phyloP scores from a whole-genome alignment of 1,140 invertebrate genomes.

The Leptopilina clavipes region DNA sequence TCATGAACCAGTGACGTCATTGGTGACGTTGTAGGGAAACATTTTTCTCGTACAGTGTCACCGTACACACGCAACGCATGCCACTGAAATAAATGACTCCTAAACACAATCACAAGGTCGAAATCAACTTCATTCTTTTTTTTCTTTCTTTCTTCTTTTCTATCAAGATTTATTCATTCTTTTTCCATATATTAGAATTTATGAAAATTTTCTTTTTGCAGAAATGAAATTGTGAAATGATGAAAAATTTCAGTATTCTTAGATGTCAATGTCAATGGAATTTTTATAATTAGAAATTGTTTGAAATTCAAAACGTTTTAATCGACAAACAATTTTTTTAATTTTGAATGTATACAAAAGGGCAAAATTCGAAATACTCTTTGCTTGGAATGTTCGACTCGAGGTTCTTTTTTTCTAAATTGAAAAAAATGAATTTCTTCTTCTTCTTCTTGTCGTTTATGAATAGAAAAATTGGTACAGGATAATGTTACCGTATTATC shows the following conservation, averaged over 20 bases:
- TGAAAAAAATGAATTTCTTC: too few relatives aligned
- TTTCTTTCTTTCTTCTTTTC: not conserved
- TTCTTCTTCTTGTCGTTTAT: too few relatives aligned
- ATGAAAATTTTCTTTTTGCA: too few relatives aligned
- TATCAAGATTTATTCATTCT: too few relatives aligned
- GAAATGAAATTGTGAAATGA: not conserved
- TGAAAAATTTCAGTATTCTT: not conserved
- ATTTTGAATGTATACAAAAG: too few relatives aligned
- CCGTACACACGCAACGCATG: conserved; percentile 17
- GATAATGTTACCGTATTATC: not conserved
- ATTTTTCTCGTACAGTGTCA: not conserved
- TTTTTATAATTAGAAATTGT: not conserved
- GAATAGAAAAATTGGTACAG: too few relatives aligned
- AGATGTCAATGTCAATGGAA: not conserved
- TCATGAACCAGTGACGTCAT: conserved; percentile 10
- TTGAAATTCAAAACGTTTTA: too few relatives aligned
- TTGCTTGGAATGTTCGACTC: too few relatives aligned
- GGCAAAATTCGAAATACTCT: too few relatives aligned
- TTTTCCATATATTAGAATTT: too few relatives aligned
- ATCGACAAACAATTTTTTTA: too few relatives aligned
- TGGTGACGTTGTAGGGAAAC: conserved; percentile 10
- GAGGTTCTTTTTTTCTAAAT: too few relatives aligned
- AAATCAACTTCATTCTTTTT: conserved; percentile 3
- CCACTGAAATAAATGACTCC: not conserved
- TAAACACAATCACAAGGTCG: not conserved